Conservation (phyloP, 2,888 invertebrate genomes). For the Lymantria dispar region DNA sequence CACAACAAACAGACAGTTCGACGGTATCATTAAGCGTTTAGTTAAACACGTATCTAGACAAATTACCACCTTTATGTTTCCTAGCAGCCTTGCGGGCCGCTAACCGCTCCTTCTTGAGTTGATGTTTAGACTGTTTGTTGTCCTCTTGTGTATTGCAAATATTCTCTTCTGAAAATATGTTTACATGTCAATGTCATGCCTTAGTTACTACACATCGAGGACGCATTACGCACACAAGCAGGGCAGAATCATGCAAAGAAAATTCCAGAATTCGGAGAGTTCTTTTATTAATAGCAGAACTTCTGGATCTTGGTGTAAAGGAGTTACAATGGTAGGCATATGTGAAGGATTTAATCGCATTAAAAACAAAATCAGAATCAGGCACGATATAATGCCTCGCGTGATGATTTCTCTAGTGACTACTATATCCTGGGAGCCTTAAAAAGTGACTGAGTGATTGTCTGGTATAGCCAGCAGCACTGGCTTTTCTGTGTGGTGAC, state of each 20-base stretch:
- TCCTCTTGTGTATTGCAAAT: conserved; percentile 77
- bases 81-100: conserved; percentile 81
- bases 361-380: no score
- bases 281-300: no score
- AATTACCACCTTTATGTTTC: conserved; percentile 65
- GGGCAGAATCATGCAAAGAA: conserved; percentile 6
- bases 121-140: conserved; percentile 84
- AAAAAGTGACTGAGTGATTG: no score
- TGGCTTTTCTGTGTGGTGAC: no score
- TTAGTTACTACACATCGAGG: conserved; percentile 38
- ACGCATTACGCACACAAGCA: conserved; percentile 14
- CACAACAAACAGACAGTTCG: not conserved
- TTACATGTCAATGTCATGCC: conserved; percentile 46
- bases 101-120: conserved; percentile 85
- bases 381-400: no score
- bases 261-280: not conserved
- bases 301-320: no score
- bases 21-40: not conserved
- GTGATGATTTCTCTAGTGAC: no score
- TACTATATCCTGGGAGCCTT: no score
- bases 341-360: no score
- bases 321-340: no score
- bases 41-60: not conserved
- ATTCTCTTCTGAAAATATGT: conserved; percentile 75
- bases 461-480: no score